Evolutionary conservation across 2,888 invertebrate species (phyloP).

Genomic region (Scaptomyza flava): DNA sequence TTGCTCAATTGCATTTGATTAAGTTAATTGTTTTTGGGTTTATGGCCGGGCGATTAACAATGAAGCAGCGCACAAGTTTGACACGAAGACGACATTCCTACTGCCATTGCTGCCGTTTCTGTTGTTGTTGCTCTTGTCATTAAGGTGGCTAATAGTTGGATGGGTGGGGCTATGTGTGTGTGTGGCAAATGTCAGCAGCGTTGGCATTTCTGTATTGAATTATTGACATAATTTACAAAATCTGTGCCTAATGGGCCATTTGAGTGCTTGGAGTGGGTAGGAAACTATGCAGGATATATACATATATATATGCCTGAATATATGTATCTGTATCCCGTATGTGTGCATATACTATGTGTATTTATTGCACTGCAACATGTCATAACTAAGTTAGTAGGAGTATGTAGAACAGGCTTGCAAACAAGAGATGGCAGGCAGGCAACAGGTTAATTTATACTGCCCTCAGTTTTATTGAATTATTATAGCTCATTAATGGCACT

Average conservation of each 20-base stretch:
- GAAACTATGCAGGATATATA: slow-evolving; percentile 30
- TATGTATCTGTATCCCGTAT: neutral
- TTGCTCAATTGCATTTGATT: slow-evolving; percentile 79
- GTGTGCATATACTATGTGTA: slow-evolving; percentile 10
- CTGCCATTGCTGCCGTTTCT: neutral
- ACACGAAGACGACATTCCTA: slow-evolving; percentile 52
- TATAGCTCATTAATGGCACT: slow-evolving; percentile 66
- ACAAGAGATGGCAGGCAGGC: slow-evolving; percentile 15
- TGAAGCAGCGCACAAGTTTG: slow-evolving; percentile 65
- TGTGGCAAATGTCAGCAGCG: slow-evolving; percentile 64
- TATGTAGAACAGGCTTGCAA: slow-evolving; percentile 11
- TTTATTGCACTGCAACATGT: slow-evolving; percentile 17
- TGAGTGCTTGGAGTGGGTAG: slow-evolving; percentile 47
- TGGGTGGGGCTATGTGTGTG: slow-evolving; percentile 1
- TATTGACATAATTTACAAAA: slow-evolving; percentile 79
- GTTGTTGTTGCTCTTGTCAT: slow-evolving; percentile 35
- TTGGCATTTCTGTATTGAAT: slow-evolving; percentile 75
- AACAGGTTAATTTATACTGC: slow-evolving; percentile 74
- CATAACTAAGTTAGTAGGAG: slow-evolving; percentile 38
- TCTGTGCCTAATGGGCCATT: slow-evolving; percentile 76
- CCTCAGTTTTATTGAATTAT: slow-evolving; percentile 71
- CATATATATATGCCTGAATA: neutral
- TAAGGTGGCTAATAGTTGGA: slow-evolving; percentile 44
- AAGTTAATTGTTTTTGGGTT: slow-evolving; percentile 75
- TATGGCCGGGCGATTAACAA: slow-evolving; percentile 73